A percentile compares a stretch with the other conserved stretches of the same genome.
These are phyloP conservation scores for Trissolcus brochymenae DNA, from an alignment of 2,888 invertebrate genomes.

Conservation along the genomic window DNA sequence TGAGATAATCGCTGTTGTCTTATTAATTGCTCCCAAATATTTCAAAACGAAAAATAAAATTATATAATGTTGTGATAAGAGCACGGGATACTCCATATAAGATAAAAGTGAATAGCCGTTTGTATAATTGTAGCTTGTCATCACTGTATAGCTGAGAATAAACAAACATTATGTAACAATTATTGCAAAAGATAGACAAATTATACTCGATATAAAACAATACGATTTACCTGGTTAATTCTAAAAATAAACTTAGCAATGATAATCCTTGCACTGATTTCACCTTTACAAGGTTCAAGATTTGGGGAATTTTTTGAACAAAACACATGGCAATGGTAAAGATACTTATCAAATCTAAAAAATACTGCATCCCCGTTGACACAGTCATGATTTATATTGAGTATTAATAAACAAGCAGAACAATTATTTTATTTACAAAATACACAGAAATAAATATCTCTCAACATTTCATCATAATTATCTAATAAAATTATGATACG, in stretches of 20 bases:
- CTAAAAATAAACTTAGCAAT: constrained; percentile 82
- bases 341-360: constrained; percentile 81
- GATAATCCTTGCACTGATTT: constrained; percentile 85
- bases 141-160: constrained; percentile 85
- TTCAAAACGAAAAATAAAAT: constrained; percentile 84
- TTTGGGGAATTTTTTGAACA: constrained; percentile 90
- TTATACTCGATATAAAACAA: not conserved
- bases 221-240: constrained; percentile 81
- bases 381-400: too few species aligned
- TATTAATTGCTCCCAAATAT: constrained; percentile 80
- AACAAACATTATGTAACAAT: constrained; percentile 20
- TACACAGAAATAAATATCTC: too few species aligned
- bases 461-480: too few species aligned
- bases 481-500: too few species aligned
- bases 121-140: constrained; percentile 87
- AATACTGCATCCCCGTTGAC: constrained; percentile 62
- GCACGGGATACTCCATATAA: constrained; percentile 90
- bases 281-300: constrained; percentile 81
- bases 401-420: too few species aligned
- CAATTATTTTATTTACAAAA: too few species aligned
- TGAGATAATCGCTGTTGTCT: constrained; percentile 65
- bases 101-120: constrained; percentile 85
- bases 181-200: not conserved
- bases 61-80: constrained; percentile 85
- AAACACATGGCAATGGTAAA: constrained; percentile 88